Evolutionary conservation across 2,113 vertebrate species (phyloP).

Genomic region (Solea senegalensis): DNA sequence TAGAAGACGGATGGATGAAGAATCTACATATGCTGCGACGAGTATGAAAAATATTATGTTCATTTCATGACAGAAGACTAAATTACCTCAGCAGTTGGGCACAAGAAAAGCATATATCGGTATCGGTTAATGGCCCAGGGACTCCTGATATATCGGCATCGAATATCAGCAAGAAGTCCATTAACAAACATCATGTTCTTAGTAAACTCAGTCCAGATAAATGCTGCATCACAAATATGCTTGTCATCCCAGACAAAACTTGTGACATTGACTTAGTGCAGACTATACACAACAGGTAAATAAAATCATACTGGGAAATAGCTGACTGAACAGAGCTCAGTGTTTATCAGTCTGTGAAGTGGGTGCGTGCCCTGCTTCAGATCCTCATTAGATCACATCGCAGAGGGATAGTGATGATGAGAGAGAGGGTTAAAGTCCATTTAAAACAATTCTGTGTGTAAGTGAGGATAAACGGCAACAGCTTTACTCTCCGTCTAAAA

Average conservation of each 20-base stretch:
- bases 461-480: slow-evolving; percentile 29
- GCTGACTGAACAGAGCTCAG: background rate
- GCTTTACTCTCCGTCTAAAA: slow-evolving; percentile 27
- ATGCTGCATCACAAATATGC: too few species aligned
- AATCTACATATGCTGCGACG: too few species aligned
- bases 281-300: background rate
- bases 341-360: slow-evolving; percentile 31
- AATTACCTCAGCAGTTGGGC: too few species aligned
- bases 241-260: background rate
- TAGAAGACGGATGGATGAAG: too few species aligned
- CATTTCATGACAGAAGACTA: too few species aligned
- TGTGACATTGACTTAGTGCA: background rate
- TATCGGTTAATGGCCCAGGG: too few species aligned
- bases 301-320: slow-evolving; percentile 18
- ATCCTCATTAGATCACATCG: slow-evolving; percentile 39
- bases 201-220: too few species aligned
- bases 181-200: too few species aligned
- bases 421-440: slow-evolving; percentile 25
- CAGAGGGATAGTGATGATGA: slow-evolving; percentile 34
- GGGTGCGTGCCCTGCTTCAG: slow-evolving; percentile 26
- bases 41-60: too few species aligned
- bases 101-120: too few species aligned
- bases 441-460: slow-evolving; percentile 37
- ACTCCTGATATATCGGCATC: too few species aligned
- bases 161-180: too few species aligned